Conservation (phyloP, 2,113 vertebrate species). For the Ramphastos sulfuratus region DNA sequence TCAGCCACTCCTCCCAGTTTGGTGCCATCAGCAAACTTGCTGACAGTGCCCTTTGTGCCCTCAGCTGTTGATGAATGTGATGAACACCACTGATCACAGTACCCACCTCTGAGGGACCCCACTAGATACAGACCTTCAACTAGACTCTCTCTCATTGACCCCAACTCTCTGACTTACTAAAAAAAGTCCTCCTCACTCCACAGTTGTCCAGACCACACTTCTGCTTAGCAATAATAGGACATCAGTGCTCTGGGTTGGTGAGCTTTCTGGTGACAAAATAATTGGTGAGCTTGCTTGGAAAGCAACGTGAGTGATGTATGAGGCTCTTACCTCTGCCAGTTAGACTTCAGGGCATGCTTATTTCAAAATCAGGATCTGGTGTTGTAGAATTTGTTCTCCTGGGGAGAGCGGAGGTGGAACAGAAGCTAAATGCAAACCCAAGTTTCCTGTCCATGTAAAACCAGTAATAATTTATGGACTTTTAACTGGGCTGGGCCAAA, state of each 20-base stretch:
- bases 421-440: background rate
- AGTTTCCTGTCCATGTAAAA: background rate
- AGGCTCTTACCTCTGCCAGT: background rate
- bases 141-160: no score
- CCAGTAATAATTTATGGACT: conserved; percentile 48
- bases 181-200: no score
- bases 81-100: no score
- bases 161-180: no score
- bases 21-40: no score
- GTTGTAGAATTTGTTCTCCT: background rate
- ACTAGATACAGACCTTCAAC: no score
- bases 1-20: no score
- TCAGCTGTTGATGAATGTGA: no score
- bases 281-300: background rate
- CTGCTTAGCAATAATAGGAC: no score
- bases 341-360: background rate
- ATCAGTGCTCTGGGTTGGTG: fast-evolving
- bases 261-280: background rate
- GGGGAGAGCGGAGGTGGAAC: background rate
- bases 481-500: background rate
- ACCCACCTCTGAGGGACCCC: no score
- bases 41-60: no score
- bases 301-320: background rate
- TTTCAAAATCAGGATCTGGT: background rate
- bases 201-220: no score